A percentile compares a stretch with the other conserved stretches of the same genome.
These are phyloP conservation scores for Heliconius hortense DNA, from an alignment of 2,888 invertebrate species.

Conservation along the genomic window DNA sequence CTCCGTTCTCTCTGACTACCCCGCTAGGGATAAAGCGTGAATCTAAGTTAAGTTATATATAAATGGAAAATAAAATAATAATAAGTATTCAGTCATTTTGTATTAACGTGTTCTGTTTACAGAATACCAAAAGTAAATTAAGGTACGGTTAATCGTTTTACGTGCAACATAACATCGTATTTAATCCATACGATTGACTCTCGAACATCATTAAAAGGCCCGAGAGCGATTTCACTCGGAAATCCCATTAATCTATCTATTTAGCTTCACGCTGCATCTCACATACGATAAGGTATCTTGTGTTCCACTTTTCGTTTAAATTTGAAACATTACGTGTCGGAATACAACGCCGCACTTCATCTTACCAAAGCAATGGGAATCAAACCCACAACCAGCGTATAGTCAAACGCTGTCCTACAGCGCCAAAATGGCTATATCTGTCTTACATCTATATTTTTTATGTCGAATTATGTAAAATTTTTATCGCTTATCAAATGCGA, in stretches of 20 bases:
- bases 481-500: neutral
- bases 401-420: neutral
- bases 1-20: no score
- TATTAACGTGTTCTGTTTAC: neutral
- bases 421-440: neutral
- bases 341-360: neutral
- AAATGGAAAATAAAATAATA: neutral
- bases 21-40: neutral
- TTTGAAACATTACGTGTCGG: neutral
- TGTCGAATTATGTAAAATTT: no score
- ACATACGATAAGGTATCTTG: neutral
- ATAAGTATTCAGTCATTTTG: neutral
- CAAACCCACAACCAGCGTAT: neutral
- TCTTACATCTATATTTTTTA: no score
- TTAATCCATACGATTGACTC: neutral
- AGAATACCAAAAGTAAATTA: neutral
- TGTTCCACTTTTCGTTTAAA: neutral
- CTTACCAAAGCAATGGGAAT: no score
- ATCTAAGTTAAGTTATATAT: neutral
- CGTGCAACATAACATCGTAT: neutral
- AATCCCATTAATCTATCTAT: constrained; percentile 45
- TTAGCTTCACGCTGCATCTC: neutral
- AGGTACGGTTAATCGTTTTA: neutral
- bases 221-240: neutral
- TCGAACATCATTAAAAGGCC: neutral